Conservation (phyloP, 1,140 invertebrate genomes). For the Babylonia areolata region DNA sequence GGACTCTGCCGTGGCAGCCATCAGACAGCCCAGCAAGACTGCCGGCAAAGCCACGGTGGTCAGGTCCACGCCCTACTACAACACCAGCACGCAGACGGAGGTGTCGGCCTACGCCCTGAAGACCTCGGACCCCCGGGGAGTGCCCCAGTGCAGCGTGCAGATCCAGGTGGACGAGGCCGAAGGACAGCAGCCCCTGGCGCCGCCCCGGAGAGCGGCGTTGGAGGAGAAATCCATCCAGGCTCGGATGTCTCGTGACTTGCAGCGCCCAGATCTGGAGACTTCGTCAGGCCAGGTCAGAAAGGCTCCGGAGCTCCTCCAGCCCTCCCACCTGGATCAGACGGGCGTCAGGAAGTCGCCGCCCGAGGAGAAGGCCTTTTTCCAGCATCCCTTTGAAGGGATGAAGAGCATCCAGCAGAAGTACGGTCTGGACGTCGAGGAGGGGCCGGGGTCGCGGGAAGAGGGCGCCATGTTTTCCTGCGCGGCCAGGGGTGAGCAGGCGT, state of each 20-base stretch:
- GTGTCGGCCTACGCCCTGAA: slow-evolving; percentile 47
- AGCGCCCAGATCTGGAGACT: slow-evolving; percentile 26
- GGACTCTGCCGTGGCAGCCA: neutral
- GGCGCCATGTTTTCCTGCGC: neutral
- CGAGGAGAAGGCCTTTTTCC: slow-evolving; percentile 7
- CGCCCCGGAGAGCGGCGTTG: slow-evolving; percentile 29
- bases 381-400: slow-evolving; percentile 40
- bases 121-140: slow-evolving; percentile 32
- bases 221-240: slow-evolving; percentile 54
- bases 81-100: slow-evolving; percentile 72
- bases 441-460: slow-evolving; percentile 32
- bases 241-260: slow-evolving; percentile 47
- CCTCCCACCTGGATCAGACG: neutral
- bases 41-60: slow-evolving; percentile 50
- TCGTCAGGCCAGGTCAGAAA: too few relatives aligned
- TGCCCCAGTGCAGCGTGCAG: slow-evolving; percentile 41
- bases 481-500: slow-evolving; percentile 65
- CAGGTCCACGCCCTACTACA: slow-evolving; percentile 68
- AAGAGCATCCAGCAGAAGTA: slow-evolving; percentile 49
- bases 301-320: neutral
- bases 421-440: slow-evolving; percentile 45
- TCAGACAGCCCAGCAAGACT: neutral
- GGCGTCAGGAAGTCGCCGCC: neutral
- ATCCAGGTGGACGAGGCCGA: slow-evolving; percentile 44
- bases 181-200: slow-evolving; percentile 35